A percentile compares a stretch with the other conserved stretches of the same genome.
These are phyloP conservation scores for Mus musculus DNA, from an alignment of 2,113 vertebrate genomes.

Conservation along the genomic window DNA sequence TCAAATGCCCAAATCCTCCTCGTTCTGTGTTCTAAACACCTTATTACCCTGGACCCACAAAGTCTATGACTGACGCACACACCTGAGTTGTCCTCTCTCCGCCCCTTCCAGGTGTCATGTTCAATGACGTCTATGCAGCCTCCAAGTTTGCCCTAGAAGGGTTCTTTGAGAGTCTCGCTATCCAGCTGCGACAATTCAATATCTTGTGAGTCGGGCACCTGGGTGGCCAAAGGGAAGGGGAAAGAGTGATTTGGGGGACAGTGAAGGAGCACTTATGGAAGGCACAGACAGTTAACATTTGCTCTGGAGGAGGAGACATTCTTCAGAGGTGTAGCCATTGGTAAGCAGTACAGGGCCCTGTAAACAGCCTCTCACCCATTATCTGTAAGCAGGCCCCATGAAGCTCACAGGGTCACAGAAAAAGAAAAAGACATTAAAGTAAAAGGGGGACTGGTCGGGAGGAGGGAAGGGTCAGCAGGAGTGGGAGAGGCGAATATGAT, in stretches of 20 bases:
- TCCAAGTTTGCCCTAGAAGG: conserved; percentile 98
- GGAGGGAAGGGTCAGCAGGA: not conserved
- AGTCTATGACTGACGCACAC: not conserved
- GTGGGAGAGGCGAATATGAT: not conserved
- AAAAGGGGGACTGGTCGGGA: too few species aligned
- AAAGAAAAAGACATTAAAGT: not conserved
- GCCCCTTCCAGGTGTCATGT: conserved; percentile 89
- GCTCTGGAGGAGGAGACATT: not conserved
- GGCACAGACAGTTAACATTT: not conserved
- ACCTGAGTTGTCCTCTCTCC: accelerated
- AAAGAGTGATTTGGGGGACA: accelerated
- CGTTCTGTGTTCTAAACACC: not conserved
- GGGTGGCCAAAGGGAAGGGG: not conserved
- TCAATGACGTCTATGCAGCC: conserved; percentile 95
- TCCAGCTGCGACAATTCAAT: conserved; percentile 95
- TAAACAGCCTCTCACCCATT: not conserved
- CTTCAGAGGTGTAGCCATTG: not conserved
- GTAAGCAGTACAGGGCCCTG: not conserved
- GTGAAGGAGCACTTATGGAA: not conserved
- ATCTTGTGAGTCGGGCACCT: conserved; percentile 88
- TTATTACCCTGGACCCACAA: not conserved
- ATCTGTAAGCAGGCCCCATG: not conserved
- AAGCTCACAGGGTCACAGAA: not conserved
- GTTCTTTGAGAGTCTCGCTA: conserved; percentile 95
- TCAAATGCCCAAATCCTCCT: not conserved